Base-by-base conservation (phyloP, 1,140 invertebrate species). In the Steinernema feltiae region DNA sequence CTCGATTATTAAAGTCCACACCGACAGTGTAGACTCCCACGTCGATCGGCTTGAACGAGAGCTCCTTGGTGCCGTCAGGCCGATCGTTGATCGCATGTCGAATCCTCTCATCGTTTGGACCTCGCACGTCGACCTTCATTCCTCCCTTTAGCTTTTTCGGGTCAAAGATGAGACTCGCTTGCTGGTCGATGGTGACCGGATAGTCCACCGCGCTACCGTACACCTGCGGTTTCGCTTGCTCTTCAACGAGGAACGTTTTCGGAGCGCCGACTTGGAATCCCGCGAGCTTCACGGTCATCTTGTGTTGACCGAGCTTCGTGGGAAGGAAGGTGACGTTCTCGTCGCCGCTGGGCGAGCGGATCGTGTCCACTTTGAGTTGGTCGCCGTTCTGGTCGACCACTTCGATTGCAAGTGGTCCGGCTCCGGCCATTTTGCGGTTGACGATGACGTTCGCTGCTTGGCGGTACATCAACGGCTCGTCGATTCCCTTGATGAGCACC, bases 321-420 rank as follows among this genome's bases (percentile, higher is more conserved):
- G 95, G 95, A 53, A 92, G 89, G 84, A 97, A 93, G 81, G 94
- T 92, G 69, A 97, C 91, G 92, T 88, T 41, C 81, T 91, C 90
- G n/a, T 84, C n/a, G n/a, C n/a, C n/a, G n/a, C n/a, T n/a, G n/a
- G n/a, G n/a, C n/a, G 92, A 89, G 17, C 91, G 90, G 70, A 90
- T 91, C 7, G 94, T 90, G 83, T 94, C 91, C 0, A 95, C 89
- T 0, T 93, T 92, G 31, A 97, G 87, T 77, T 92, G 91, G 82
- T 93, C 91, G 24, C 94, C 93, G n/a, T 92, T 89, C 0, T 95
- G 95, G 81, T 93, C 93, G 32, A 92, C 91, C 1, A 95, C 92
- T 69, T 92, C 91, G 0, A 96, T 91, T 83, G 95, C 93, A 73
- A 97, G 87, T 79, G 97, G 93, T 0, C 94, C 94, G 75, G 92